These are phyloP conservation scores for Drosophila tristis DNA, from an alignment of 1,140 invertebrate species.

Conservation along the genomic window DNA sequence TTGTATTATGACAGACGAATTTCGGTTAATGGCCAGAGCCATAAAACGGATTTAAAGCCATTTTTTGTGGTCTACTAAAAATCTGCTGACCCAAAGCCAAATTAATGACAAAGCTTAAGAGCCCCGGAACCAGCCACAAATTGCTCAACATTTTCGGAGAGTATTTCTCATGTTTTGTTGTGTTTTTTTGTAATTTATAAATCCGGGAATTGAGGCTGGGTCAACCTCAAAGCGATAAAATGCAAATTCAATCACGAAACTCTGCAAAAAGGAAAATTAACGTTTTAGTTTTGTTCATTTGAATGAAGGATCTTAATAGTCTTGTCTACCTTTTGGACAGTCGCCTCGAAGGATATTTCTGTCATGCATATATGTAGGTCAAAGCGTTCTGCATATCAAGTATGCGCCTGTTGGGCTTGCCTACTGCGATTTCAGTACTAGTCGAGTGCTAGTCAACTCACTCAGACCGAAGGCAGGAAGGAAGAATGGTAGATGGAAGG, in stretches of 20 bases:
- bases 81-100: constrained; percentile 70
- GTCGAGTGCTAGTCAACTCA: constrained; percentile 70
- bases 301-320: constrained; percentile 64
- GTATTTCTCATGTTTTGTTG: background rate
- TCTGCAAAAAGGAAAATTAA: background rate
- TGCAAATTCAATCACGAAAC: constrained; percentile 68
- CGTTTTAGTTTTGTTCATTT: constrained; percentile 40
- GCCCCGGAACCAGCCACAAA: constrained; percentile 25
- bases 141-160: constrained; percentile 44
- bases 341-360: constrained; percentile 20
- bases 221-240: constrained; percentile 37
- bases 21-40: constrained; percentile 57
- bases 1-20: constrained; percentile 44
- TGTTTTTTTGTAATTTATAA: constrained; percentile 29
- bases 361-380: constrained; percentile 59
- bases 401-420: constrained; percentile 59
- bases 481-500: constrained; percentile 32
- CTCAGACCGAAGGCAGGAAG: constrained; percentile 23
- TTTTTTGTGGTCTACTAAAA: constrained; percentile 66
- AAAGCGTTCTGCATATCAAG: constrained; percentile 69
- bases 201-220: constrained; percentile 56
- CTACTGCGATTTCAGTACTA: constrained; percentile 54
- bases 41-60: constrained; percentile 79
- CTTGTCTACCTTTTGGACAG: constrained; percentile 17
- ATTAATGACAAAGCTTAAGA: constrained; percentile 74